phyloP scores from a whole-genome alignment of 2,113 vertebrate genomes.

The Lota lota region DNA sequence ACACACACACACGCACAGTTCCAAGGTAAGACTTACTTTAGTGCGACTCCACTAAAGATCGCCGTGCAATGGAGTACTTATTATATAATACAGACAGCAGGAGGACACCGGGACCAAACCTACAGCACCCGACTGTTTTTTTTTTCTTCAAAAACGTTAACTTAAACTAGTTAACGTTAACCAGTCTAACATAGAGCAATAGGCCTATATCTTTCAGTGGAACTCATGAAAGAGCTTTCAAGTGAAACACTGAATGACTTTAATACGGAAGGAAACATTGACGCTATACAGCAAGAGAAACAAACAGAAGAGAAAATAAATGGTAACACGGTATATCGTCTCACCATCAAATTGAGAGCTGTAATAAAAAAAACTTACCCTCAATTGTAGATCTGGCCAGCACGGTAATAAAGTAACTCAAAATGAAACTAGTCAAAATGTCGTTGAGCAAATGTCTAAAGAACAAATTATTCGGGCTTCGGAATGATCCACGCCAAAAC shows the following conservation, averaged over 20 bases:
- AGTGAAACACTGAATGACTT: too few relatives aligned
- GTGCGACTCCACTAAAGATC: not conserved
- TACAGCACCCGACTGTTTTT: not conserved
- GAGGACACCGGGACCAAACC: not conserved
- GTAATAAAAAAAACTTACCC: slow-evolving; percentile 59
- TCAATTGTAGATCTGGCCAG: slow-evolving; percentile 62
- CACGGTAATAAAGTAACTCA: slow-evolving; percentile 51
- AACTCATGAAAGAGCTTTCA: too few relatives aligned
- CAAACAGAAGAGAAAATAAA: not conserved
- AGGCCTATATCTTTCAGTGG: too few relatives aligned
- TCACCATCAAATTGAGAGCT: slow-evolving; percentile 19
- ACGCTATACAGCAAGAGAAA: too few relatives aligned
- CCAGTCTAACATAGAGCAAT: too few relatives aligned
- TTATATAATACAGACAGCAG: slow-evolving; percentile 49
- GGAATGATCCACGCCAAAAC: not conserved
- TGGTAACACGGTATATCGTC: not conserved
- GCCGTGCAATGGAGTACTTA: slow-evolving; percentile 27
- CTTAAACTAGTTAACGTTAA: too few relatives aligned
- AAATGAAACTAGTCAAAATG: slow-evolving; percentile 19
- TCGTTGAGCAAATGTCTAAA: slow-evolving; percentile 5
- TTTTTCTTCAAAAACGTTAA: too few relatives aligned
- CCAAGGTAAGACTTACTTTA: too few relatives aligned
- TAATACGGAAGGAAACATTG: too few relatives aligned
- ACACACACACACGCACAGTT: not conserved
- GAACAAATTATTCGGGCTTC: not conserved